Conservation (phyloP, 2,888 invertebrate genomes). For the Eilema sororculum region DNA sequence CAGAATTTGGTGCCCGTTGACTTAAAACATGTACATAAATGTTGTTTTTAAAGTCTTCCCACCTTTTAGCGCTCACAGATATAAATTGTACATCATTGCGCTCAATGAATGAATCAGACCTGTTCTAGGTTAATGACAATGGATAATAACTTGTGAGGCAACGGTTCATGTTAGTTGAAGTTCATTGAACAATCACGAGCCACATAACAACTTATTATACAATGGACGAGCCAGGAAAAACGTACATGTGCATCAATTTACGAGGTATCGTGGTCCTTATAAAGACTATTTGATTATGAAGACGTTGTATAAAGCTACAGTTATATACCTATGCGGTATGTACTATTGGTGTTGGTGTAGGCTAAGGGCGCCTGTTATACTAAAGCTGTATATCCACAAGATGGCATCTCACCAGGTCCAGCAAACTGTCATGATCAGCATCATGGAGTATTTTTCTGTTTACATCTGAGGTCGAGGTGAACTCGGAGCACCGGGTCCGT, state of each 20-base stretch:
- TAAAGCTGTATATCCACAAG: background rate
- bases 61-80: background rate
- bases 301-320: background rate
- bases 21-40: too few species aligned
- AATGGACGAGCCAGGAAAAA: background rate
- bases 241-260: background rate
- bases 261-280: background rate
- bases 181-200: slow-evolving; percentile 5
- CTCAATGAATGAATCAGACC: slow-evolving; percentile 9
- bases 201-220: background rate
- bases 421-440: too few species aligned
- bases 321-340: background rate
- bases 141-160: background rate
- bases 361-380: background rate
- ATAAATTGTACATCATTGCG: slow-evolving; percentile 1
- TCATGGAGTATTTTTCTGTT: too few species aligned
- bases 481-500: too few species aligned
- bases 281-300: background rate
- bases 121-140: slow-evolving; percentile 3
- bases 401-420: background rate
- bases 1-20: too few species aligned
- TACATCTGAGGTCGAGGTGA: too few species aligned
- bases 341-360: background rate
- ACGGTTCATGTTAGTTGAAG: background rate
- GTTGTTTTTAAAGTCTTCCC: background rate